Base-by-base conservation (phyloP, 2,888 invertebrate genomes). In the Aporophyla nigra region DNA sequence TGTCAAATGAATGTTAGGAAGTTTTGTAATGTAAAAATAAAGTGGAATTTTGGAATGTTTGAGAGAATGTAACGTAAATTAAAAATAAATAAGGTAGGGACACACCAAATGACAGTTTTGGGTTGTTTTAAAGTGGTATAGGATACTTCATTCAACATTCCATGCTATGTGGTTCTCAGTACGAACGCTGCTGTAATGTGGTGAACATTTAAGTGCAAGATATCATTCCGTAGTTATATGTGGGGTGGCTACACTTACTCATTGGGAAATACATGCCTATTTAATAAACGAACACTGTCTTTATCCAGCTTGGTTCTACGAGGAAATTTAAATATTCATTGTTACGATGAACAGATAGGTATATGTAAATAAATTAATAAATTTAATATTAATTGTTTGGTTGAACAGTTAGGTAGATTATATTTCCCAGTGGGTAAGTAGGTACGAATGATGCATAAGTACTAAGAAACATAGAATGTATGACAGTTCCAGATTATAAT, bases 101-200 rank as follows among this genome's bases (percentile, higher is more conserved):
- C 53, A 58, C 54, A 79, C 78, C 53, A 74, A 62, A 84, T 79
- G 43, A 73, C 53, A 61, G 10, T 61, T 43, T 78, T 49, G 66
- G 74, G 53, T 71, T 67, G 24, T 66, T 72, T 69, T 71, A 19
- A 80, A 78, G 80, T 87, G 86, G 82, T 76, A 67, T 27, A 80
- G 69, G 74, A 83, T 86, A 79, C 80, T 86, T 91, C 94, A 95
- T 95, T 93, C 94, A 90, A 91, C 95, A 95, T 95, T 94, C 94
- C 95, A 95, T 95, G 95, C 95, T 93, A 84, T 85, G 90, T 92
- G 92, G 90, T 90, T 89, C 86, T 82, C 89, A 89, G 87, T 90
- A 90, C 89, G 87, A 90, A 93, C 93, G 92, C 92, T 88, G 88
- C 93, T 93, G 92, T 88, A 88, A 33, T 91, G 90, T 89, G 85